Conservation (phyloP, 2,113 vertebrate genomes). For the Petroica traversi region DNA sequence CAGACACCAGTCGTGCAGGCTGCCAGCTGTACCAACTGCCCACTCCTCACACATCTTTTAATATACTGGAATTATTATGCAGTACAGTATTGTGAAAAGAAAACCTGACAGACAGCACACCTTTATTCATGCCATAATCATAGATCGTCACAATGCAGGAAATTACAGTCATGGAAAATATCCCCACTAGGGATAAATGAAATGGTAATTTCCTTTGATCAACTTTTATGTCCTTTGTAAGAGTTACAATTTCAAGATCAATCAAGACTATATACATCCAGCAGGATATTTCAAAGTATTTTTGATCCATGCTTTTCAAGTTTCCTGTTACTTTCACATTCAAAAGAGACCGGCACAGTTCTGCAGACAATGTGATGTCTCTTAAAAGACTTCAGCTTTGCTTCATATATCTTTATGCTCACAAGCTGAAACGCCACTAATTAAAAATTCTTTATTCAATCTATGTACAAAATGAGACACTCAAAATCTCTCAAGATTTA, state of each 20-base stretch:
- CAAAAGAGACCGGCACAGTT: background rate
- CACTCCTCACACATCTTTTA: background rate
- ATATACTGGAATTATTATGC: background rate
- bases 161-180: background rate
- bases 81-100: background rate
- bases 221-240: background rate
- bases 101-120: background rate
- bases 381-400: background rate
- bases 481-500: background rate
- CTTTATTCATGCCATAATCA: background rate
- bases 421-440: background rate
- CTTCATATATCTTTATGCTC: background rate
- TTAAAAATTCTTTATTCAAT: background rate
- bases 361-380: background rate
- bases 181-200: background rate
- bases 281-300: background rate
- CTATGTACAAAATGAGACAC: background rate
- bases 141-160: background rate
- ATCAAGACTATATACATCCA: background rate
- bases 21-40: background rate
- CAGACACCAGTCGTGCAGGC: fast-evolving
- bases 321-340: background rate
- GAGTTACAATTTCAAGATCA: background rate
- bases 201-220: background rate
- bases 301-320: background rate